Percentiles rank a stretch among this genome's conserved stretches.
Evolutionary conservation across 1,140 invertebrate genomes (phyloP).

Genomic region (Neodiprion virginianus): DNA sequence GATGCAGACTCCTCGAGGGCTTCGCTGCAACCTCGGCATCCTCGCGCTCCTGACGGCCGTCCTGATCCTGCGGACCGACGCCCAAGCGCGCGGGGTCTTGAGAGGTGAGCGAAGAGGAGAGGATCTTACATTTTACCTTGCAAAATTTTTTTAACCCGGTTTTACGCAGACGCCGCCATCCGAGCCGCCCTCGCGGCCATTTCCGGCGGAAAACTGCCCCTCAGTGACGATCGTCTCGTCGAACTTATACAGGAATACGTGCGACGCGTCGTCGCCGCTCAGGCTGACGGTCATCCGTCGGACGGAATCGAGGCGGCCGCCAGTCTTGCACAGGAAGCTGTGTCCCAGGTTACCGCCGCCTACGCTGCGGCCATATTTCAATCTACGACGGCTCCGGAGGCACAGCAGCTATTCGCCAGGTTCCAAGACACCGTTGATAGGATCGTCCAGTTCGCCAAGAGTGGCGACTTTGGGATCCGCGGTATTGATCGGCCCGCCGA

Average conservation of each 20-base stretch:
- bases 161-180: constrained; percentile 31
- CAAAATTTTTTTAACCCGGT: constrained; percentile 11
- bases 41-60: too few relatives aligned
- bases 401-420: constrained; percentile 28
- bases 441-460: constrained; percentile 43
- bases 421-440: constrained; percentile 39
- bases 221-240: constrained; percentile 34
- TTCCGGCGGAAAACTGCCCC: constrained; percentile 29
- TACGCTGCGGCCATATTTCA: constrained; percentile 42
- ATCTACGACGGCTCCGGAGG: constrained; percentile 32
- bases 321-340: constrained; percentile 36
- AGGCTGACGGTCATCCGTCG: constrained; percentile 27
- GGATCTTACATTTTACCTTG: too few relatives aligned
- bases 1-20: too few relatives aligned
- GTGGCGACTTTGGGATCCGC: constrained; percentile 25
- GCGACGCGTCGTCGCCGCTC: constrained; percentile 24
- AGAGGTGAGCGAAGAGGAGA: too few relatives aligned
- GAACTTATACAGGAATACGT: constrained; percentile 36
- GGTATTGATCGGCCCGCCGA: background rate
- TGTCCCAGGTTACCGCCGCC: constrained; percentile 39
- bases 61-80: too few relatives aligned
- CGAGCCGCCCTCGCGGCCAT: constrained; percentile 31
- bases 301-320: constrained; percentile 39
- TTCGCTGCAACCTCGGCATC: too few relatives aligned
- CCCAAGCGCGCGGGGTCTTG: too few relatives aligned